Evolutionary conservation across 2,797 vertebrate species (phyloP), one percentile per base, ranked within the genome.

Genomic region (Mareca penelope): DNA sequence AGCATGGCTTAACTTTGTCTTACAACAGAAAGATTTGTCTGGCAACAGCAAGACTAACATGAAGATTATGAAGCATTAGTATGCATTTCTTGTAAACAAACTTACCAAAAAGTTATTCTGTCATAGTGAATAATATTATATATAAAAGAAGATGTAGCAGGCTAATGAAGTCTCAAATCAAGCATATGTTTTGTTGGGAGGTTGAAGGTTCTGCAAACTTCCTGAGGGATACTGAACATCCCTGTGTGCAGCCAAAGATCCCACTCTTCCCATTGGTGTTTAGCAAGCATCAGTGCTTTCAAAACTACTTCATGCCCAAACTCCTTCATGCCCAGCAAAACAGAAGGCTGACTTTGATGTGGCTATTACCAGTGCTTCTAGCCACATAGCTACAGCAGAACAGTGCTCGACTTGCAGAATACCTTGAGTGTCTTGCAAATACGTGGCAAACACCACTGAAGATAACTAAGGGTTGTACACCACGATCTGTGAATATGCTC

Each of bases 401-500:
- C 9, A 0, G n/a, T 39, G 53, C 63, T 65, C 4, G 1, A 4
- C 48, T 48, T 55, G 75, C 42, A 70, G 61, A 57, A 35, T 8
- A 22, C 5, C 19, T 56, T 11, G 21, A 28, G 35, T 48, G 0
- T 1, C 37, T 75, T 78, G 22, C 37, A 12, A 6, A 0, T 6
- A 1, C 2, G 2, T 26, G 28, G 33, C 42, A 61, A 65, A 53
- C 9, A 10, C 14, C 18, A 1, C 1, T 10, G 4, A 44, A 72
- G 37, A 55, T 39, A 61, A 65, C 33, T 7, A 9, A 57, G 37
- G 55, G 26, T 12, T 61, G 13, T 28, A 33, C 7, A 15, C 6
- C 17, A 6, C n/a, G 4, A 33, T 23, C 23, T 75, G 16, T 52
- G 15, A 4, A 10, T 35, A 1, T 35, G 22, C 33, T 80, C 10